These are phyloP conservation scores for Knipowitschia caucasica DNA, from an alignment of 2,797 vertebrate species.

Conservation along the genomic window DNA sequence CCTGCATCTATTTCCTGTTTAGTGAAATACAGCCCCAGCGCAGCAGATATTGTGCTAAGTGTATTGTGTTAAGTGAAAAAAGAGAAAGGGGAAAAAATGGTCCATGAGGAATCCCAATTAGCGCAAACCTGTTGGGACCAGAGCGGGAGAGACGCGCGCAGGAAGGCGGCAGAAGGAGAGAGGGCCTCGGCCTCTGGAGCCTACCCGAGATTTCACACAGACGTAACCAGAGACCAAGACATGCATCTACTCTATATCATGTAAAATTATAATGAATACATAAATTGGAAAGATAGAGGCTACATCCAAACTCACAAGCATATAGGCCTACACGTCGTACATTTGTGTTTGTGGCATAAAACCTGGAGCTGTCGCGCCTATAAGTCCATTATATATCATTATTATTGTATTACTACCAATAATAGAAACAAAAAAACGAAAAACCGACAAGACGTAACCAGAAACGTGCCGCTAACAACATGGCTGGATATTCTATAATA, in stretches of 20 bases:
- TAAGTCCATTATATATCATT: too few species aligned
- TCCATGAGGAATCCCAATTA: slow-evolving; percentile 75
- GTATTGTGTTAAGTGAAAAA: slow-evolving; percentile 47
- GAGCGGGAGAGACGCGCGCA: slow-evolving; percentile 8
- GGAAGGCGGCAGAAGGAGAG: slow-evolving; percentile 39
- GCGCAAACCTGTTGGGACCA: slow-evolving; percentile 2
- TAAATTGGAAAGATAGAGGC: too few species aligned
- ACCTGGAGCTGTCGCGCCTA: too few species aligned
- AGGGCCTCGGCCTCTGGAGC: neutral
- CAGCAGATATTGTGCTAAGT: slow-evolving; percentile 2
- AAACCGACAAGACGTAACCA: too few species aligned
- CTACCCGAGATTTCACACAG: neutral
- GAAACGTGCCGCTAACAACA: too few species aligned
- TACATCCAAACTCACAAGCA: too few species aligned
- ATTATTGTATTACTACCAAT: too few species aligned
- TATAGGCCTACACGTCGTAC: too few species aligned
- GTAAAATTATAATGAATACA: too few species aligned
- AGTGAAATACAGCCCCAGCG: neutral
- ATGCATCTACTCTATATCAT: neutral
- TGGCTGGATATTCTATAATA: too few species aligned
- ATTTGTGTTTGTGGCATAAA: too few species aligned
- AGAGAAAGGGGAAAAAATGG: neutral
- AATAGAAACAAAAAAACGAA: too few species aligned
- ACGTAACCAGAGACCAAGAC: neutral
- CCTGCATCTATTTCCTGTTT: neutral